Evolutionary conservation across 2,113 vertebrate genomes (phyloP).

Genomic region (Zapornia atra): DNA sequence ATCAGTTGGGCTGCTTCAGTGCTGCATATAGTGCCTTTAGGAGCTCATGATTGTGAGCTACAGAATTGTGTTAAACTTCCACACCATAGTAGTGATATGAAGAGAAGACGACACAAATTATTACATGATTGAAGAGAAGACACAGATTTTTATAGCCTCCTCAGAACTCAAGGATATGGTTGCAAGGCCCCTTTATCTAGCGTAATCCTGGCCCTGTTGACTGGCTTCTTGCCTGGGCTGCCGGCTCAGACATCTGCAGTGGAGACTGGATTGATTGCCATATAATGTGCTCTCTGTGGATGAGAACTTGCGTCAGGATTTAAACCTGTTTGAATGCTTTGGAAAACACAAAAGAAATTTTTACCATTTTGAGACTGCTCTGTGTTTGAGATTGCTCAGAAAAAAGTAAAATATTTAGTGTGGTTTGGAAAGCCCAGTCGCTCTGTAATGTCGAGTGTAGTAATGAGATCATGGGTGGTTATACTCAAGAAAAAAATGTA

Average conservation of each 20-base stretch:
- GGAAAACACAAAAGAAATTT: neutral
- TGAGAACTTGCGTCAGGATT: neutral
- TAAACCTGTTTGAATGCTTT: neutral
- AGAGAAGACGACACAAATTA: neutral
- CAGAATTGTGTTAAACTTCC: neutral
- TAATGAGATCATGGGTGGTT: neutral
- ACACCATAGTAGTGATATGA: neutral
- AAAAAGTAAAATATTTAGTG: neutral
- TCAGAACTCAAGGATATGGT: neutral
- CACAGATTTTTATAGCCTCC: neutral
- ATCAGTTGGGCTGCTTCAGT: neutral
- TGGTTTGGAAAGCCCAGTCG: neutral
- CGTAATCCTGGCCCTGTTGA: neutral
- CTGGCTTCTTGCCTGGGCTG: neutral
- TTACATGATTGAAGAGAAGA: neutral
- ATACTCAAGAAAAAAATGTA: neutral
- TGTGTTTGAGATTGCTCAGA: neutral
- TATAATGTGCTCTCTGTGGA: neutral
- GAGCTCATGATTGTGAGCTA: neutral
- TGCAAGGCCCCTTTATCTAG: neutral
- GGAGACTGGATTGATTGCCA: neutral
- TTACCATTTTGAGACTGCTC: neutral
- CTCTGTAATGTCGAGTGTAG: neutral
- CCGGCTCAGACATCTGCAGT: neutral
- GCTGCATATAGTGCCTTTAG: neutral